A percentile compares a stretch with the other conserved stretches of the same genome.
Conservation (phyloP, 2,888 invertebrate species). For the Itoplectis maculator region DNA sequence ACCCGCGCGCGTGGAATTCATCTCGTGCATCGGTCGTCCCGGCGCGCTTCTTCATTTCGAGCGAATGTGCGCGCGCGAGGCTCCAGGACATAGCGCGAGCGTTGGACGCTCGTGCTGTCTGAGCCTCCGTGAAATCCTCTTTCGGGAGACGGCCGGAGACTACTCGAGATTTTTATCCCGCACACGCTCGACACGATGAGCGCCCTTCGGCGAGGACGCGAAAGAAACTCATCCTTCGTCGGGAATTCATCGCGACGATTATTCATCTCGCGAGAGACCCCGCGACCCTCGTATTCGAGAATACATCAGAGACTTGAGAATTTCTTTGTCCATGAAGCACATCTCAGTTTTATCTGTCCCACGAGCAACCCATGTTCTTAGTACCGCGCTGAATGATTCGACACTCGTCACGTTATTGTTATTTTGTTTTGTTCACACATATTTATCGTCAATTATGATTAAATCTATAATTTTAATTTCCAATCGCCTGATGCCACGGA, state of each 20-base stretch:
- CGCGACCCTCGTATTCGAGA: conserved; percentile 15
- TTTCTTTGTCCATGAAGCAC: conserved; percentile 5
- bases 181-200: conserved; percentile 22
- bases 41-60: conserved; percentile 58
- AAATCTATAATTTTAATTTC: no score
- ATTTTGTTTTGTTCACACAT: no score
- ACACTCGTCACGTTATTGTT: neutral
- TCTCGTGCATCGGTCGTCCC: conserved; percentile 12
- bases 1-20: conserved; percentile 50
- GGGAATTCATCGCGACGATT: conserved; percentile 46
- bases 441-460: no score
- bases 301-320: conserved; percentile 7
- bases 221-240: conserved; percentile 51
- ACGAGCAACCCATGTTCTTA: neutral
- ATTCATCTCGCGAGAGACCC: conserved; percentile 36
- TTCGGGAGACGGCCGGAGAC: conserved; percentile 13
- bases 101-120: conserved; percentile 24
- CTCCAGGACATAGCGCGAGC: neutral
- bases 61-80: conserved; percentile 26
- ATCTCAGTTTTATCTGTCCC: conserved; percentile 21
- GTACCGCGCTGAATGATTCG: conserved; percentile 21
- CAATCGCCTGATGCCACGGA: no score
- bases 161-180: conserved; percentile 51
- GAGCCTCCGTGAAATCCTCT: conserved; percentile 58
- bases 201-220: conserved; percentile 12